Conservation (phyloP, 2,113 vertebrate genomes). For the Trachemys scripta region DNA sequence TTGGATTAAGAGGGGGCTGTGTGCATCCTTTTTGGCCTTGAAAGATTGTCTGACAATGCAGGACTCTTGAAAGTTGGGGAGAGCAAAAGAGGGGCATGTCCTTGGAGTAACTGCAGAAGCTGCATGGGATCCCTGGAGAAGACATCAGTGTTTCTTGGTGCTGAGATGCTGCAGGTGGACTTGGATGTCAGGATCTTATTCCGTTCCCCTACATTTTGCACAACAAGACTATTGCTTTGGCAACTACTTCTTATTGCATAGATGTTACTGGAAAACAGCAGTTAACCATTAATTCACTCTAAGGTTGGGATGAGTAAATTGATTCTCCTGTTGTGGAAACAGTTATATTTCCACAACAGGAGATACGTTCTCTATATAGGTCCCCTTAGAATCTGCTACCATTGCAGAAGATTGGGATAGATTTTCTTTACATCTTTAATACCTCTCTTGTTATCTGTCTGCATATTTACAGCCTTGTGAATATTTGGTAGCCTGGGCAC, state of each 20-base stretch:
- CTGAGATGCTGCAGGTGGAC: neutral
- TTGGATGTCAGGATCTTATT: neutral
- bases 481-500: neutral
- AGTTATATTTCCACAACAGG: neutral
- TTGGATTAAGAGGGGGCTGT: fast-evolving
- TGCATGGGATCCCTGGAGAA: neutral
- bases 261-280: neutral
- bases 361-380: neutral
- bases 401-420: fast-evolving
- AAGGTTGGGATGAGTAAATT: neutral
- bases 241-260: neutral
- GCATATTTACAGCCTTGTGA: neutral
- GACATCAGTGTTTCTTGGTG: neutral
- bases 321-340: slow-evolving; percentile 12
- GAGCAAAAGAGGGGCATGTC: neutral
- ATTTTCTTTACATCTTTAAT: slow-evolving; percentile 9
- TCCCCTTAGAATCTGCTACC: neutral
- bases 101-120: neutral
- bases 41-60: fast-evolving
- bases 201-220: neutral
- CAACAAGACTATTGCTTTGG: neutral
- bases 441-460: slow-evolving; percentile 20
- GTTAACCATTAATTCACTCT: neutral
- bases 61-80: fast-evolving
- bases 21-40: fast-evolving